Conservation (phyloP, 2,888 invertebrate genomes). For the Conomelus anceps region DNA sequence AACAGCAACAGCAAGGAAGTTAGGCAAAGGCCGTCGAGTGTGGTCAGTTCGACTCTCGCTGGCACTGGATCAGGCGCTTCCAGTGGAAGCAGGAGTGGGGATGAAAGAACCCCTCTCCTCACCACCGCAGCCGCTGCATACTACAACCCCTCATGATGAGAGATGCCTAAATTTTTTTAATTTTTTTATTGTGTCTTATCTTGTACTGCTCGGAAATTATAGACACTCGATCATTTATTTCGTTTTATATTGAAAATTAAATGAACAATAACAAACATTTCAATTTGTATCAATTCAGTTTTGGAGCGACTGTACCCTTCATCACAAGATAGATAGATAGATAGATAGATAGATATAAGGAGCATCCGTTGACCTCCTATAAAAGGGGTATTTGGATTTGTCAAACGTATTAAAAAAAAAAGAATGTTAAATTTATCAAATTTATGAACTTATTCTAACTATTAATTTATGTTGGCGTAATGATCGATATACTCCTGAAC, state of each 20-base stretch:
- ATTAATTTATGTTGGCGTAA: too few species aligned
- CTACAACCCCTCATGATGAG: neutral
- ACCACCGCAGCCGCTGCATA: neutral
- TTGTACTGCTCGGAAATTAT: neutral
- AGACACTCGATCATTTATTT: neutral
- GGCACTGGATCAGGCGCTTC: neutral
- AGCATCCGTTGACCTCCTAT: too few species aligned
- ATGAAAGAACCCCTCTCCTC: neutral
- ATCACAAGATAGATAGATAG: too few species aligned
- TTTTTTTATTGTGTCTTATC: neutral
- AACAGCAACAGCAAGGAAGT: neutral
- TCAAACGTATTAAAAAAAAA: too few species aligned
- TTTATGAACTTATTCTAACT: too few species aligned
- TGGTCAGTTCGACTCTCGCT: neutral
- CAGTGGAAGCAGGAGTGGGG: neutral
- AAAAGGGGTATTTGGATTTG: too few species aligned
- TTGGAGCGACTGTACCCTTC: neutral
- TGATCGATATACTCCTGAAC: too few species aligned
- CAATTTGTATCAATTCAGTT: neutral
- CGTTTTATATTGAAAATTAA: neutral
- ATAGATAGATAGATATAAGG: too few species aligned
- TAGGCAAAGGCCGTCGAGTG: neutral
- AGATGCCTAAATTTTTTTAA: neutral
- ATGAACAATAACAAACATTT: neutral
- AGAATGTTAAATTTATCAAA: too few species aligned